Percentiles rank a stretch among this genome's conserved stretches.
phyloP scores from a whole-genome alignment of 1,140 invertebrate species.

The Drosophila albomicans region DNA sequence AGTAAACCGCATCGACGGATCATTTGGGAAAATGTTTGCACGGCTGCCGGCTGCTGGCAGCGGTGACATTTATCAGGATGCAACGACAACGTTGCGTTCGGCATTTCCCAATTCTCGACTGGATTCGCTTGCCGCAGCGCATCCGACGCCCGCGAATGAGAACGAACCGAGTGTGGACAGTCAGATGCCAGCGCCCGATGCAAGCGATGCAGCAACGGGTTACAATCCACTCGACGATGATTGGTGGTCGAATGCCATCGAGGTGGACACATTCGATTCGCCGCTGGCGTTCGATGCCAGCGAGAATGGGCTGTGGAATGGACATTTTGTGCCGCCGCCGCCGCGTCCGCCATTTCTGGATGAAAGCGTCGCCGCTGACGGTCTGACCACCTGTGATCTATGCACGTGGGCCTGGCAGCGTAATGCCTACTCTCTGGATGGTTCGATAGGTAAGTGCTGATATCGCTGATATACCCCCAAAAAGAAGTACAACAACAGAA shows the following conservation, averaged over 20 bases:
- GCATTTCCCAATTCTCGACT: constrained; percentile 81
- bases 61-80: constrained; percentile 76
- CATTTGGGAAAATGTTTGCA: constrained; percentile 69
- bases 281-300: constrained; percentile 87
- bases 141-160: constrained; percentile 37
- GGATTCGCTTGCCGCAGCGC: constrained; percentile 64
- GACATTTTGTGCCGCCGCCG: constrained; percentile 89
- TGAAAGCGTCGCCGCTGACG: constrained; percentile 88
- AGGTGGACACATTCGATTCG: constrained; percentile 85
- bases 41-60: constrained; percentile 61
- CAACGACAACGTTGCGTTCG: constrained; percentile 73
- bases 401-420: constrained; percentile 88
- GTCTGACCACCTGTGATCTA: constrained; percentile 90
- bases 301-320: constrained; percentile 88
- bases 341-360: constrained; percentile 88
- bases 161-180: constrained; percentile 41
- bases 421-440: constrained; percentile 83
- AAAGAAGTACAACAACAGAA: too few species aligned
- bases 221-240: constrained; percentile 76
- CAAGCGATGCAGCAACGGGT: constrained; percentile 15
- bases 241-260: constrained; percentile 84
- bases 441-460: constrained; percentile 80
- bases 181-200: constrained; percentile 60
- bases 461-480: not conserved
- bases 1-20: constrained; percentile 8